A percentile compares a stretch with the other conserved stretches of the same genome.
phyloP scores from a whole-genome alignment of 2,888 invertebrate genomes.

The Caenorhabditis sp. region DNA sequence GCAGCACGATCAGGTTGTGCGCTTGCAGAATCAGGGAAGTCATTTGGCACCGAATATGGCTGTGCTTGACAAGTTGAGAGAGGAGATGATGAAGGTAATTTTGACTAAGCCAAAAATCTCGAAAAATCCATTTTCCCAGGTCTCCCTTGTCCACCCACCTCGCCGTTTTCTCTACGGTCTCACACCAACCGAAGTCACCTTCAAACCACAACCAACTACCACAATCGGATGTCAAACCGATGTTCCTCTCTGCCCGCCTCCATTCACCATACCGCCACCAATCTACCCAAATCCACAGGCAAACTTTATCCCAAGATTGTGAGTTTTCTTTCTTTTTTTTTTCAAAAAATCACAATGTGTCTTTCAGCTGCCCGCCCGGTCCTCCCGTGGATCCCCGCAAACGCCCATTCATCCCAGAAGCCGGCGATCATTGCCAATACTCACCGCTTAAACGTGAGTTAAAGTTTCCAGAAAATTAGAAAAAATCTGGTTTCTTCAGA shows the following conservation, averaged over 20 bases:
- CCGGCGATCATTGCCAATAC: too few relatives aligned
- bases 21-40: conserved; percentile 37
- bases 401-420: too few relatives aligned
- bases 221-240: background rate
- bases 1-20: conserved; percentile 43
- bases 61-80: conserved; percentile 83
- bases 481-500: too few relatives aligned
- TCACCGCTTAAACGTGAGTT: too few relatives aligned
- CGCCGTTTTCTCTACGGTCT: conserved; percentile 21
- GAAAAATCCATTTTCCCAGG: background rate
- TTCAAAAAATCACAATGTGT: too few relatives aligned
- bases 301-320: too few relatives aligned
- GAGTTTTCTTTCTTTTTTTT: too few relatives aligned
- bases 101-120: background rate
- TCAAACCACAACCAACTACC: background rate
- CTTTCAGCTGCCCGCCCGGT: too few relatives aligned
- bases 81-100: conserved; percentile 78
- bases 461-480: too few relatives aligned
- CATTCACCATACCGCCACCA: background rate
- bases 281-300: too few relatives aligned
- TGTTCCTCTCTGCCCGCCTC: background rate
- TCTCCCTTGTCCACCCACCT: conserved; percentile 6
- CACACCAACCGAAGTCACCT: background rate
- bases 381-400: too few relatives aligned
- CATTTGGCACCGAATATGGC: conserved; percentile 81